Percentiles rank a stretch among this genome's conserved stretches.
Evolutionary conservation across 92 coral and sea anemone genomes (phyloP).

Genomic region (Anthopleura xanthogrammica): DNA sequence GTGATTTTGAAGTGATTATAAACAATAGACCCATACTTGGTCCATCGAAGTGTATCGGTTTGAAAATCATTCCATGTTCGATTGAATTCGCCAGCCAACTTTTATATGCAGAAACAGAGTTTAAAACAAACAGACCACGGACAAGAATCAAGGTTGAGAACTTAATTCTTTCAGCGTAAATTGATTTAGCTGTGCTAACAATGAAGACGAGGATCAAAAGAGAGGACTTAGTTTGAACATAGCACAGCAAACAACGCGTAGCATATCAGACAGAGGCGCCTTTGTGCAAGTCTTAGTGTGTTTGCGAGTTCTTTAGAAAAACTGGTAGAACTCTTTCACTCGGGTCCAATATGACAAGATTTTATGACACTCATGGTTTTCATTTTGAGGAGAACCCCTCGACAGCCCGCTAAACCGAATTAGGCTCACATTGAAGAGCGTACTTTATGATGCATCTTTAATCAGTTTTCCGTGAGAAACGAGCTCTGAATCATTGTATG

Average conservation of each 20-base stretch:
- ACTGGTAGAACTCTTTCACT: slow-evolving; percentile 6
- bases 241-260: slow-evolving; percentile 27
- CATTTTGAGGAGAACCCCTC: slow-evolving; percentile 17
- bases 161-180: slow-evolving; percentile 30
- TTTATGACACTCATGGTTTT: slow-evolving; percentile 1
- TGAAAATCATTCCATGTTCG: slow-evolving; percentile 2
- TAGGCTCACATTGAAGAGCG: neutral
- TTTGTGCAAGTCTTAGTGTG: slow-evolving; percentile 32
- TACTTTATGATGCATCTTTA: neutral
- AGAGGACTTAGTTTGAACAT: slow-evolving; percentile 26
- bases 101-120: neutral
- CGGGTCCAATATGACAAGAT: slow-evolving; percentile 3
- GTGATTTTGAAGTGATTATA: neutral
- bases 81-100: neutral
- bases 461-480: neutral
- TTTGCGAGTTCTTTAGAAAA: slow-evolving; percentile 24
- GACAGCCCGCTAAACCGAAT: slow-evolving; percentile 21
- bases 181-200: slow-evolving; percentile 51
- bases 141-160: slow-evolving; percentile 20
- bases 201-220: slow-evolving; percentile 27
- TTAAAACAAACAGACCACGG: slow-evolving; percentile 14
- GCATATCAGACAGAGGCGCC: slow-evolving; percentile 21
- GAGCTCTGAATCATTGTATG: neutral
- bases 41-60: slow-evolving; percentile 12
- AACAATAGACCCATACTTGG: neutral